Base-by-base conservation (phyloP, 2,113 vertebrate species). In the Ahaetulla prasina region DNA sequence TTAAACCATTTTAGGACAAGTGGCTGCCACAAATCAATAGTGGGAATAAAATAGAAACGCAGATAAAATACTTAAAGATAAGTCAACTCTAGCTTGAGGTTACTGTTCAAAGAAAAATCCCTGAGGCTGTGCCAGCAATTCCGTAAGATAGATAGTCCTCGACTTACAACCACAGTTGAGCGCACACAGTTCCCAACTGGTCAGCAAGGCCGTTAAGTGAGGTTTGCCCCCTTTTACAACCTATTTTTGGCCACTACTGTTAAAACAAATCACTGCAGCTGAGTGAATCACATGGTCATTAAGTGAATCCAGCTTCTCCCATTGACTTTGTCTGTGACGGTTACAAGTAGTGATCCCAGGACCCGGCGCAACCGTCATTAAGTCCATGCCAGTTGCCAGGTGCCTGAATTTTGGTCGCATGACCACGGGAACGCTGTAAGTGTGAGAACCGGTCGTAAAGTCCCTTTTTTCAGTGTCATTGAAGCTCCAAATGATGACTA, bases 381-480 rank as follows among this genome's bases (percentile, higher is more conserved):
- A 68, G 12, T 68, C 0, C 63, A 18, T 35, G 63, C 14, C 63
- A 18, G 63, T 68, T 68, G 63, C 30, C 63, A 35, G 35, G 30
- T 7, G 14, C 5, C 14, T 0, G 30, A 1, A 68, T 68, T 68
- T 68, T 35, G 63, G n/a, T 68, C 63, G 16, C 63, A n/a, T 68
- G 63, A 68, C 30, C 63, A 68, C 0, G 2, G 30, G 30, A 9
- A 68, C 35, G 60, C 27, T 27, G 57, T 57, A 60, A 60, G 30
- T 68, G 30, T 68, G 60, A 68, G 11, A n/a, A 14, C 25, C 9
- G 1, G 57, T 60, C 25, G 2, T 16, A n/a, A n/a, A 68, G 30
- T 68, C 12, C 4, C 4, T 14, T 30, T n/a, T 14, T 14, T n/a
- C 2, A 68, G 30, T 68, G 12, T 2, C 12, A 0, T 14, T 12